A percentile compares a stretch with the other conserved stretches of the same genome.
phyloP scores from a whole-genome alignment of 2,113 vertebrate species.

The Neolamprologus toae region DNA sequence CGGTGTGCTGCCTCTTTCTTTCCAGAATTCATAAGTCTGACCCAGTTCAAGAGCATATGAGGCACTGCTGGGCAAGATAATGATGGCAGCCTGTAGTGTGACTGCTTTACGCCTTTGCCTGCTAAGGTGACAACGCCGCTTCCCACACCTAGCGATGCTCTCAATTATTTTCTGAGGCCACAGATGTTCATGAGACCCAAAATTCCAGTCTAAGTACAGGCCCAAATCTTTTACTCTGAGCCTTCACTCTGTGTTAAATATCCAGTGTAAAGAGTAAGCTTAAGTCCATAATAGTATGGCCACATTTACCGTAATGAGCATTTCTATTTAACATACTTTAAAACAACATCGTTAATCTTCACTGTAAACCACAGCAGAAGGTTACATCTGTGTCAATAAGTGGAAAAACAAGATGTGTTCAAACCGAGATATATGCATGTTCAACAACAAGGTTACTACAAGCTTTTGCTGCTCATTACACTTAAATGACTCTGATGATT shows the following conservation, averaged over 20 bases:
- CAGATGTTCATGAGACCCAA: conserved; percentile 10
- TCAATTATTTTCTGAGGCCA: background rate
- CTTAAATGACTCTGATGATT: background rate
- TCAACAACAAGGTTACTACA: background rate
- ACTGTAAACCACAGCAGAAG: background rate
- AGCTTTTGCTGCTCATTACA: background rate
- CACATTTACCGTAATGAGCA: background rate
- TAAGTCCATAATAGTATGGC: background rate
- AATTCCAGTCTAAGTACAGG: background rate
- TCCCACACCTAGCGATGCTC: background rate
- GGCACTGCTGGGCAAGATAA: conserved; percentile 50
- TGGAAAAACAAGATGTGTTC: background rate
- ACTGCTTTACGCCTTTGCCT: conserved; percentile 1
- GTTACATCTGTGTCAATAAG: background rate
- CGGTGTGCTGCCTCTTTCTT: background rate
- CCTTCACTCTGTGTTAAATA: background rate
- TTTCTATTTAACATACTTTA: background rate
- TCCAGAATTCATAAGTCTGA: conserved; percentile 1
- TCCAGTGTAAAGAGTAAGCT: background rate
- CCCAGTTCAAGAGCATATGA: background rate
- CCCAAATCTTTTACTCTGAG: background rate
- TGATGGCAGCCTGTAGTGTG: conserved; percentile 45
- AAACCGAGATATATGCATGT: background rate
- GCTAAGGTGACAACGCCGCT: background rate
- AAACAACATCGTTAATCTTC: background rate